Percentiles rank a stretch among this genome's conserved stretches.
These are phyloP conservation scores for Aspidapion aeneum DNA, from an alignment of 2,888 invertebrate genomes.

Conservation along the genomic window DNA sequence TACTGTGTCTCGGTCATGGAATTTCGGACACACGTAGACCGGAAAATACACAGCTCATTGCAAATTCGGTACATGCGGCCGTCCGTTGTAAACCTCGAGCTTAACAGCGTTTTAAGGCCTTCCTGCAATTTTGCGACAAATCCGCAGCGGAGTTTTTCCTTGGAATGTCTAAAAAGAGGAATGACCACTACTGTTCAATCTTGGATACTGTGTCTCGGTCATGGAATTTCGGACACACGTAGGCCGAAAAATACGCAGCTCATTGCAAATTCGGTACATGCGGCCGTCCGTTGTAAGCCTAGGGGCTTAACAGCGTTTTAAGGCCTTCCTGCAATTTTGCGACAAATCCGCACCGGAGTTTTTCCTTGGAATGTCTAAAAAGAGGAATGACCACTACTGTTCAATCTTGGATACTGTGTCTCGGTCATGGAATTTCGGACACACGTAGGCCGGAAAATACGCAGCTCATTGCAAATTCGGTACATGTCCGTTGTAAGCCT, in stretches of 20 bases:
- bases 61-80: slow-evolving; percentile 16
- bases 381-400: too few species aligned
- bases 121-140: slow-evolving; percentile 24
- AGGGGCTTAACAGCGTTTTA: slow-evolving; percentile 20
- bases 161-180: too few species aligned
- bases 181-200: too few species aligned
- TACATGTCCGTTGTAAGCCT: slow-evolving; percentile 18
- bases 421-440: too few species aligned
- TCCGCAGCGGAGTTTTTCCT: too few species aligned
- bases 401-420: too few species aligned
- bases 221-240: too few species aligned
- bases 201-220: too few species aligned
- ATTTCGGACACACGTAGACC: too few species aligned
- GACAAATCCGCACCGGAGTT: slow-evolving; percentile 20
- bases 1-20: too few species aligned
- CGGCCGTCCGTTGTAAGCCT: slow-evolving; percentile 21
- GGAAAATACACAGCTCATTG: neutral
- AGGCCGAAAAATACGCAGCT: neutral
- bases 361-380: too few species aligned
- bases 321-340: slow-evolving; percentile 24
- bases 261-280: slow-evolving; percentile 11
- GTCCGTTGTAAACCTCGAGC: slow-evolving; percentile 17
- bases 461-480: slow-evolving; percentile 4
- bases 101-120: slow-evolving; percentile 22
- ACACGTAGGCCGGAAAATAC: neutral